A percentile compares a stretch with the other conserved stretches of the same genome.
phyloP scores from a whole-genome alignment of 2,797 vertebrate genomes.

The Megalops cyprinoides region DNA sequence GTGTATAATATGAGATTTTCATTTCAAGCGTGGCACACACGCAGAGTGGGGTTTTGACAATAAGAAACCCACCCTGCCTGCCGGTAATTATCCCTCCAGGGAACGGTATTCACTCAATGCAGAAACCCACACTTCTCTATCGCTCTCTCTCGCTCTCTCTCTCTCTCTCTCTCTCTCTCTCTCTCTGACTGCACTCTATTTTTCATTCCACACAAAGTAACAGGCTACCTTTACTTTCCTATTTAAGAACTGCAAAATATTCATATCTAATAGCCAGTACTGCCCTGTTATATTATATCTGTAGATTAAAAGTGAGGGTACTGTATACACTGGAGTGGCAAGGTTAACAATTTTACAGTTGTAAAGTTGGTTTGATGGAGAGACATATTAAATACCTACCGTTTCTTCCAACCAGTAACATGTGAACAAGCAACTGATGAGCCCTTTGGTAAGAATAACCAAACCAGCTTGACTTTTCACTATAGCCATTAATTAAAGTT shows the following conservation, averaged over 20 bases:
- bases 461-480: not conserved
- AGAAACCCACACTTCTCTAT: constrained; percentile 31
- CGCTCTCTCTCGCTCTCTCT: not conserved
- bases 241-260: not conserved
- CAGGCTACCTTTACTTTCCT: not conserved
- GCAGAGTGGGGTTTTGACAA: constrained; percentile 35
- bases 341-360: not conserved
- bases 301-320: not conserved
- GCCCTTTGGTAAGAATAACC: not conserved
- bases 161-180: not conserved
- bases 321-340: not conserved
- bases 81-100: constrained; percentile 58
- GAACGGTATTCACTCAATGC: constrained; percentile 35
- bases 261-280: not conserved
- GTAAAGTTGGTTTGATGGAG: not conserved
- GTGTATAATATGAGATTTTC: constrained; percentile 13
- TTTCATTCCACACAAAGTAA: not conserved
- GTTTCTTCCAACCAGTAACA: not conserved
- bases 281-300: not conserved
- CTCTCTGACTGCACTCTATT: not conserved
- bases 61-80: constrained; percentile 43
- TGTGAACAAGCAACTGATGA: not conserved
- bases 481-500: not conserved
- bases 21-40: constrained; percentile 18
- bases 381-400: not conserved